Percentiles rank a stretch among this genome's conserved stretches.
Conservation (phyloP, 2,888 invertebrate genomes). For the Eristalinus aeneus region DNA sequence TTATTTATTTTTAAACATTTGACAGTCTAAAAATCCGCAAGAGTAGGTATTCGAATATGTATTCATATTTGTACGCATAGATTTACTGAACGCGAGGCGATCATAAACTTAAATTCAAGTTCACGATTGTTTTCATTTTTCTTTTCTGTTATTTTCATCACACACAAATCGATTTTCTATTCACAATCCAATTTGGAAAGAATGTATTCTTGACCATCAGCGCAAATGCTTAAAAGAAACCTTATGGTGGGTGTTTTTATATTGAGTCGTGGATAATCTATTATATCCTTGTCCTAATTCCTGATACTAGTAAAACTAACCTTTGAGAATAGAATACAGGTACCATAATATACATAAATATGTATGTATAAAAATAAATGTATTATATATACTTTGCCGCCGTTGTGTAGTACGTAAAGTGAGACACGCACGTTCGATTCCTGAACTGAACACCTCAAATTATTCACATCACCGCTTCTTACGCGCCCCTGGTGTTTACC, state of each 20-base stretch:
- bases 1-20: background rate
- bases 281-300: slow-evolving; percentile 32
- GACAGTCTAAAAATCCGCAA: background rate
- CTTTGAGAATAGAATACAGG: too few relatives aligned
- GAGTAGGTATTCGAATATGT: background rate
- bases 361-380: background rate
- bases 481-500: too few relatives aligned
- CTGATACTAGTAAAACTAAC: background rate
- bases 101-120: slow-evolving; percentile 38
- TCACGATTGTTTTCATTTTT: slow-evolving; percentile 38
- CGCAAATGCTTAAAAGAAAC: slow-evolving; percentile 50
- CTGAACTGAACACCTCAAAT: too few relatives aligned
- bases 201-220: slow-evolving; percentile 59
- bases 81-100: background rate
- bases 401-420: too few relatives aligned
- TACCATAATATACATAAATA: too few relatives aligned
- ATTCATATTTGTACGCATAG: background rate
- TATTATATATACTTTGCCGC: too few relatives aligned
- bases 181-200: slow-evolving; percentile 57
- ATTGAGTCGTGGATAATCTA: slow-evolving; percentile 11
- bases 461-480: too few relatives aligned
- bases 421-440: too few relatives aligned
- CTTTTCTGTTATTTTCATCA: background rate
- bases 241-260: slow-evolving; percentile 21
- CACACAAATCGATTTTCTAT: slow-evolving; percentile 53